Percentiles rank a stretch among this genome's conserved stretches.
phyloP scores from a whole-genome alignment of 2,113 vertebrate genomes.

The Brevimyrus niger region DNA sequence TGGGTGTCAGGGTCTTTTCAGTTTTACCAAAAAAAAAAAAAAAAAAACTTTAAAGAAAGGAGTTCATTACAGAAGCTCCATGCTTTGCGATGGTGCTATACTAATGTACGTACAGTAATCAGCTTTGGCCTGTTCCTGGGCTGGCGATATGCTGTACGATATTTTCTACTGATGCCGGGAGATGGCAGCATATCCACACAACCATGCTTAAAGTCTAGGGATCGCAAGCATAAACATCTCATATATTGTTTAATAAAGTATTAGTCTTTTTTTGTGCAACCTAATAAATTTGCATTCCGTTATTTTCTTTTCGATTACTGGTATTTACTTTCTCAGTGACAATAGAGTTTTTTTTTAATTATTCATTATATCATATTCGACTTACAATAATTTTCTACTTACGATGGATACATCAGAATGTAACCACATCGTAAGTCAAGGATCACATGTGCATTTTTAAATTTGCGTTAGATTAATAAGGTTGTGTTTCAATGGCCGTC shows the following conservation, averaged over 20 bases:
- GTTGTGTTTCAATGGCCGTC: background rate
- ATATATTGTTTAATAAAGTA: background rate
- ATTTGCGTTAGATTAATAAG: background rate
- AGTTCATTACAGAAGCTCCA: background rate
- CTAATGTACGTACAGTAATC: background rate
- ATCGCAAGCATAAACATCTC: background rate
- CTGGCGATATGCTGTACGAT: background rate
- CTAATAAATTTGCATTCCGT: background rate
- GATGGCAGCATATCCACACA: too few species aligned
- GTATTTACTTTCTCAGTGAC: background rate
- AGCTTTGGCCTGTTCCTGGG: background rate
- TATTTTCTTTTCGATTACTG: background rate
- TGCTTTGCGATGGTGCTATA: background rate
- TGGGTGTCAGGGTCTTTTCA: background rate
- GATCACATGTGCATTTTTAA: background rate
- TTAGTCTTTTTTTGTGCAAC: background rate
- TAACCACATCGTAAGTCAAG: background rate
- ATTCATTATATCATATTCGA: background rate
- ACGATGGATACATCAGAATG: background rate
- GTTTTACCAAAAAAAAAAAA: background rate
- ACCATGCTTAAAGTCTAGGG: too few species aligned
- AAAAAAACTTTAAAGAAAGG: background rate
- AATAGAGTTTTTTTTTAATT: background rate
- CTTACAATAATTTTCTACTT: background rate
- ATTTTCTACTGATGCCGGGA: too few species aligned